Base-by-base conservation (phyloP, 2,888 invertebrate species). In the Monochamus alternatus region DNA sequence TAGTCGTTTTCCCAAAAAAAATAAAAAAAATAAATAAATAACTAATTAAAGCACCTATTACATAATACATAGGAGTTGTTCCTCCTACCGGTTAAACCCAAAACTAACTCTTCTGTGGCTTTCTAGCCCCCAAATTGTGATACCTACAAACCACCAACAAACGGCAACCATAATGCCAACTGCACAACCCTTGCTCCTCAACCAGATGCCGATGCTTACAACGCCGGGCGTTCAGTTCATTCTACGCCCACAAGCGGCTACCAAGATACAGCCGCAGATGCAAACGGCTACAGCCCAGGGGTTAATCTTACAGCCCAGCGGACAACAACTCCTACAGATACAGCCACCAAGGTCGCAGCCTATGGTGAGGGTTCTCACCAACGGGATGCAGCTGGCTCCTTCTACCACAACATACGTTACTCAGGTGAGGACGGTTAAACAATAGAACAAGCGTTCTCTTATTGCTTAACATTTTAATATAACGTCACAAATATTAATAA, bases 151-250 rank as follows among this genome's bases (percentile, higher is more conserved):
- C 76, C 87, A 87, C 69, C 85, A 83, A 14, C 78, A 81, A 59
- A 77, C 84, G 44, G 87, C 89, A 9, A 88, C 89, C 8, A 84
- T 89, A 80, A 87, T 89, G 86, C 89, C 87, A 7, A 85, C 88
- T 5, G 87, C 87, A 0, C 89, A 89, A 75, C 88, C 88, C 7
- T 80, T 89, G 44, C 85, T 89, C 5, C 81, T 88, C 47, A 89
- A 89, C 79, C 89, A 89, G 79, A 89, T 89, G 89, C 88, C 88
- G 5, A 85, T 87, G 84, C 76, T 88, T 66, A 89, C 90, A 8
- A 91, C 93, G 67, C 93, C 93, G 82, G 93, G 93, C 64, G 93
- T 94, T 73, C 94, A 94, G 86, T 91, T 94, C 79, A 94, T 94
- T 81, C 89, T 94, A 81, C 90, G 94, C 82, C 93, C 94, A 74